phyloP scores from a whole-genome alignment of 1,140 invertebrate genomes.

The Bombus pascuorum region DNA sequence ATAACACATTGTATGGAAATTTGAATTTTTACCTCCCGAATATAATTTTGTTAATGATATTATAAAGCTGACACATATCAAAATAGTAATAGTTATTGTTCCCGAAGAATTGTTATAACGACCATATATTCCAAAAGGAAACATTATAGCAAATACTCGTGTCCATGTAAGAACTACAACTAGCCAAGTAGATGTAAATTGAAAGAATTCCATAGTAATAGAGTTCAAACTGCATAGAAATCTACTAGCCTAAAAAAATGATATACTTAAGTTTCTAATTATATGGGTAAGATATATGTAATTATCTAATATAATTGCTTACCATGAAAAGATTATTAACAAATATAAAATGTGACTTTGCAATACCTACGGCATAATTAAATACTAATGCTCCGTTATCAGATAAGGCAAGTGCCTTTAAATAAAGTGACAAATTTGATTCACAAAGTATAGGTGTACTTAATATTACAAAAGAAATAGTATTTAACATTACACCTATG shows the following conservation, averaged over 20 bases:
- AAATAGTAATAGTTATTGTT: slow-evolving; percentile 59
- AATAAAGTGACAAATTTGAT: slow-evolving; percentile 73
- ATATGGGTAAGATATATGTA: background rate
- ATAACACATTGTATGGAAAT: background rate
- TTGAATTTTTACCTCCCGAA: slow-evolving; percentile 67
- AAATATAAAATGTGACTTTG: slow-evolving; percentile 64
- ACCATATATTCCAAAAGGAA: slow-evolving; percentile 65
- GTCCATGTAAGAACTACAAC: slow-evolving; percentile 73
- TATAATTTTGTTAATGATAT: slow-evolving; percentile 72
- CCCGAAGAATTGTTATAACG: slow-evolving; percentile 62
- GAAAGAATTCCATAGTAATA: slow-evolving; percentile 72
- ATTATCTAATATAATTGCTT: slow-evolving; percentile 42
- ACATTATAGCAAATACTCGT: slow-evolving; percentile 68
- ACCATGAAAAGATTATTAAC: slow-evolving; percentile 77
- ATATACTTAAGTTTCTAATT: slow-evolving; percentile 20
- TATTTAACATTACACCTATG: slow-evolving; percentile 71
- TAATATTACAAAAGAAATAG: slow-evolving; percentile 70
- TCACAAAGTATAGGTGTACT: slow-evolving; percentile 67
- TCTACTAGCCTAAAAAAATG: slow-evolving; percentile 65
- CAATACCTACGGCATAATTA: slow-evolving; percentile 75
- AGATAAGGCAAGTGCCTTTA: slow-evolving; percentile 74
- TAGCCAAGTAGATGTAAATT: slow-evolving; percentile 73
- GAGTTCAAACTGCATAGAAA: slow-evolving; percentile 70
- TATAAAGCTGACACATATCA: slow-evolving; percentile 67
- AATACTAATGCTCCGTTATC: slow-evolving; percentile 77